A percentile compares a stretch with the other conserved stretches of the same genome.
phyloP scores from a whole-genome alignment of 2,888 invertebrate genomes.

The Microplitis deprimator region DNA sequence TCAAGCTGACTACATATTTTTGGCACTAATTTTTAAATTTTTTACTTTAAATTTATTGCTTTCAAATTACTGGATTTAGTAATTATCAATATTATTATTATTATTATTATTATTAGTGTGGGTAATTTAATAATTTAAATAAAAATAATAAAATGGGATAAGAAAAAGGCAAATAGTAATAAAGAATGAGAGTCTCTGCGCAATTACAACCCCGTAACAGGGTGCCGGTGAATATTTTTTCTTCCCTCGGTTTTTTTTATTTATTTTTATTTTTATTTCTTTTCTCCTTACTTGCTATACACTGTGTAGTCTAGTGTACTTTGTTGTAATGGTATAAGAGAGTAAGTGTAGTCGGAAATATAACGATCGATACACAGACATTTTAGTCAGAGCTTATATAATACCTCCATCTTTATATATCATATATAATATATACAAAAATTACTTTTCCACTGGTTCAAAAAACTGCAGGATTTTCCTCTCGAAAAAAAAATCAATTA shows the following conservation, averaged over 20 bases:
- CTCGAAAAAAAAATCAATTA: no score
- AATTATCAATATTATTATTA: no score
- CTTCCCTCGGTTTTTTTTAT: constrained; percentile 28
- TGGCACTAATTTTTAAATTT: constrained; percentile 47
- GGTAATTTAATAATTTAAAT: background rate
- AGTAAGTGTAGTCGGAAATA: background rate
- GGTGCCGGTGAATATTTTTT: constrained; percentile 37
- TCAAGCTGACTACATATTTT: constrained; percentile 26
- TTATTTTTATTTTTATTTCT: constrained; percentile 30
- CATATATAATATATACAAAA: background rate
- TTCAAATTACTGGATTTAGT: background rate
- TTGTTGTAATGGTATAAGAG: background rate
- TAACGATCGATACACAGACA: background rate
- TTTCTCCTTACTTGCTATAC: constrained; percentile 43
- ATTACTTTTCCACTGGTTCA: no score
- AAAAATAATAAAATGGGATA: background rate
- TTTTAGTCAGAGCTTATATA: background rate
- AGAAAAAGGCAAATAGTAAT: background rate
- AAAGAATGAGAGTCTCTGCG: constrained; percentile 45
- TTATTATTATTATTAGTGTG: no score
- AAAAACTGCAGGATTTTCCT: no score
- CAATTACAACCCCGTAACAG: constrained; percentile 34
- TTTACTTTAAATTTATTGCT: background rate
- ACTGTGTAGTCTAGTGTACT: constrained; percentile 45
- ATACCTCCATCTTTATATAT: background rate